A percentile compares a stretch with the other conserved stretches of the same genome.
Evolutionary conservation across 2,113 vertebrate species (phyloP).

Genomic region (Copsychus sechellarum): DNA sequence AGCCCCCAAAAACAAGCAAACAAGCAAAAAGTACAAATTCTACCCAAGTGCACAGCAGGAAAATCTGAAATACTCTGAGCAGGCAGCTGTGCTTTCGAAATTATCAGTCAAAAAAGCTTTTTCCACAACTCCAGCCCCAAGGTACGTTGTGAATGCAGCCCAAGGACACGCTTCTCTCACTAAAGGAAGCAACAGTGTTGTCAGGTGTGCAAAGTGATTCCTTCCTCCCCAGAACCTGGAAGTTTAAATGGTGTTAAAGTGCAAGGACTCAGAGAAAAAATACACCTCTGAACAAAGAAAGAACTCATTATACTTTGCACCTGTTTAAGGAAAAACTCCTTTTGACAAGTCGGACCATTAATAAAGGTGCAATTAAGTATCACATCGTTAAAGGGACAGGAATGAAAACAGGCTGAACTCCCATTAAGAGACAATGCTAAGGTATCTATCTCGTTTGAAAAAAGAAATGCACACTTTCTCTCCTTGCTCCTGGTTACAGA

Average conservation of each 20-base stretch:
- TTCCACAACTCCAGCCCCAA: not conserved
- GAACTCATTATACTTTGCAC: conserved; percentile 79
- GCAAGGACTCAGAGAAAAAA: conserved; percentile 71
- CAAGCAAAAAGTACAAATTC: not conserved
- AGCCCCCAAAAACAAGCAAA: not conserved
- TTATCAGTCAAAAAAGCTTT: not conserved
- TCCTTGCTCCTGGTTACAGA: not conserved
- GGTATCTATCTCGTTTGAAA: not conserved
- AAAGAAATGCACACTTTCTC: not conserved
- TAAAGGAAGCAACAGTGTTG: not conserved
- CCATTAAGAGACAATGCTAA: conserved; percentile 11
- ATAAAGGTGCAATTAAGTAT: conserved; percentile 62
- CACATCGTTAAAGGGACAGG: conserved; percentile 43
- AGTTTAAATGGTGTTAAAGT: conserved; percentile 76
- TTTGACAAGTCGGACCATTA: conserved; percentile 51
- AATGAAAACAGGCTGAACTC: not conserved
- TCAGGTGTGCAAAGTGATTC: conserved; percentile 11
- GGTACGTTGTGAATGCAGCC: not conserved
- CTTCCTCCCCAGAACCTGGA: conserved; percentile 76
- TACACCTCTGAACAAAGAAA: conserved; percentile 64
- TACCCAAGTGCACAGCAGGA: not conserved
- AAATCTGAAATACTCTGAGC: not conserved
- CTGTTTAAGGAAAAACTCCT: conserved; percentile 79
- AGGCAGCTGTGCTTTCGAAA: not conserved
- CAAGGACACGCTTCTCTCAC: not conserved